Percentiles rank a stretch among this genome's conserved stretches.
Evolutionary conservation across 2,113 vertebrate genomes (phyloP).

Genomic region (Eurypyga helias): DNA sequence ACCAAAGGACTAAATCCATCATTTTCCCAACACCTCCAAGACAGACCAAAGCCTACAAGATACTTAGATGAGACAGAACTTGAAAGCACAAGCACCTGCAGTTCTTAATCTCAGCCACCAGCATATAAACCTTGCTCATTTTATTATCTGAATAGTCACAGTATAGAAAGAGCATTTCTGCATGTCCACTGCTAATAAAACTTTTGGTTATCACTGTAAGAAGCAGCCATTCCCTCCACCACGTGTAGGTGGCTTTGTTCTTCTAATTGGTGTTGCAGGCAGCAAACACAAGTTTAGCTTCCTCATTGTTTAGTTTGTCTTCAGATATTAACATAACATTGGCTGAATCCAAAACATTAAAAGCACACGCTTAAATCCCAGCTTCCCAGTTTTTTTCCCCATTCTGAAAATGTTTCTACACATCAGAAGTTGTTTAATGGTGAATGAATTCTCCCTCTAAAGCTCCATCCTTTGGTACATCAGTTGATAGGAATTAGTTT

Average conservation of each 20-base stretch:
- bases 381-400: not conserved
- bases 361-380: not conserved
- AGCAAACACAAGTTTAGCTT: not conserved
- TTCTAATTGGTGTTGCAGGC: not conserved
- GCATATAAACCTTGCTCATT: not conserved
- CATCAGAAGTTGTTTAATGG: not conserved
- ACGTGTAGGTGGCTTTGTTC: not conserved
- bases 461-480: not conserved
- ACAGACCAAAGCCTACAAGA: not conserved
- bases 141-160: not conserved
- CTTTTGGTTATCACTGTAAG: not conserved
- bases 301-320: not conserved
- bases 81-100: not conserved
- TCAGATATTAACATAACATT: not conserved
- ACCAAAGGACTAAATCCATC: conserved; percentile 8
- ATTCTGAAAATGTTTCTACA: not conserved
- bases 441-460: not conserved
- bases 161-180: not conserved
- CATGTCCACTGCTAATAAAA: not conserved
- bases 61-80: not conserved
- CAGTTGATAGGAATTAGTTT: not conserved
- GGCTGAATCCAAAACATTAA: not conserved
- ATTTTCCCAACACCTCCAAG: not conserved
- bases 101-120: not conserved
- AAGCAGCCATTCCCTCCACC: not conserved